Percentiles rank a stretch among this genome's conserved stretches.
Conservation (phyloP, 2,113 vertebrate species). For the Sebastes fasciatus region DNA sequence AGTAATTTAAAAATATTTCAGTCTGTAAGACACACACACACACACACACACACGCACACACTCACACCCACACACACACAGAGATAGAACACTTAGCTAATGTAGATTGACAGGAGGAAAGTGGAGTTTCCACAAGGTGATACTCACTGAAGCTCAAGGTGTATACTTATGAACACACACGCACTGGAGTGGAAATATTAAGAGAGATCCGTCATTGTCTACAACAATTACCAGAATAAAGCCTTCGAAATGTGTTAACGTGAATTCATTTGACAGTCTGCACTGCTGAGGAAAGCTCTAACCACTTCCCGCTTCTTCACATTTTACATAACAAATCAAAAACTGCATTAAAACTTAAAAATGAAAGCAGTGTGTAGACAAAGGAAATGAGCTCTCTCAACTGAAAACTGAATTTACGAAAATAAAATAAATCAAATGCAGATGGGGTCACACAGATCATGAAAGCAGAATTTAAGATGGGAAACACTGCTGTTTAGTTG, state of each 20-base stretch:
- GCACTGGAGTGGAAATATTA: slow-evolving; percentile 56
- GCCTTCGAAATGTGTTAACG: slow-evolving; percentile 31
- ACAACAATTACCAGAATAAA: slow-evolving; percentile 39
- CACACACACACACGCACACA: neutral
- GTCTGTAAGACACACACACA: neutral
- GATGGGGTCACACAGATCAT: slow-evolving; percentile 6
- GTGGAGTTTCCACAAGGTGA: slow-evolving; percentile 67
- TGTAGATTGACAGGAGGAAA: slow-evolving; percentile 64
- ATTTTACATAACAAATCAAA: neutral
- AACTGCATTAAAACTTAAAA: neutral
- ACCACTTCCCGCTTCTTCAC: neutral
- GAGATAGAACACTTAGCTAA: slow-evolving; percentile 38
- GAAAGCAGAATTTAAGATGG: neutral
- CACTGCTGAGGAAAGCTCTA: neutral
- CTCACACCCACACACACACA: neutral
- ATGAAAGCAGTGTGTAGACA: neutral
- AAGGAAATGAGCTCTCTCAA: neutral
- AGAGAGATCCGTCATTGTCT: slow-evolving; percentile 20
- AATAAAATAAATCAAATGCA: neutral
- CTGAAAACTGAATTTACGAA: neutral
- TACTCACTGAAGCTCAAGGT: slow-evolving; percentile 37
- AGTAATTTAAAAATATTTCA: neutral
- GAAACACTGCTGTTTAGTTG: neutral
- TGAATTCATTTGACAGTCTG: slow-evolving; percentile 17
- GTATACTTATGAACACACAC: slow-evolving; percentile 13